Conservation (phyloP, 2,113 vertebrate genomes). For the Epinephelus cyanopodus region DNA sequence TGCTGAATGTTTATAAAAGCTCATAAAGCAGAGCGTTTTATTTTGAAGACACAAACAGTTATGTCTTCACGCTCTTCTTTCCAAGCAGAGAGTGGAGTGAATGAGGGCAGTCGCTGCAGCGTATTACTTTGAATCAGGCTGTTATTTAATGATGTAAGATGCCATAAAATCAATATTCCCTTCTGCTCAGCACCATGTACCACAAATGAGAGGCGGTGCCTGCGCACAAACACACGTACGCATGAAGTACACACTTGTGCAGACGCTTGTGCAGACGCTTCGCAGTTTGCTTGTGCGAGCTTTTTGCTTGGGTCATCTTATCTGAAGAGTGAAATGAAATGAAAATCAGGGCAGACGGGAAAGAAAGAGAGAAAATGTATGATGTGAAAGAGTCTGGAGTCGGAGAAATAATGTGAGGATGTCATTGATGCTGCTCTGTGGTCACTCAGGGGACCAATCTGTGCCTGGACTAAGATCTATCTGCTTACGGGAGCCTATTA, state of each 20-base stretch:
- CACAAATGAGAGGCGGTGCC: conserved; percentile 2
- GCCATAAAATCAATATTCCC: conserved; percentile 52
- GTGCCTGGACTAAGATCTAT: conserved; percentile 1
- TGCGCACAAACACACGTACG: conserved; percentile 2
- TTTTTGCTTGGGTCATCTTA: conserved; percentile 43
- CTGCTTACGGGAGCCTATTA: not conserved
- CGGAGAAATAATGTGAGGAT: not conserved
- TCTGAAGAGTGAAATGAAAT: conserved; percentile 13
- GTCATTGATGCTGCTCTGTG: not conserved
- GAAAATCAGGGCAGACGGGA: not conserved
- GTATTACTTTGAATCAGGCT: conserved; percentile 21
- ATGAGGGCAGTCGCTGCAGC: conserved; percentile 8
- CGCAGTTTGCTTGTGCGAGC: not conserved
- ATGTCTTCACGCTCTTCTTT: conserved; percentile 4
- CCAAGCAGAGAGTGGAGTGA: not conserved
- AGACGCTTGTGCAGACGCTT: too few relatives aligned
- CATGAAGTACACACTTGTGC: not conserved
- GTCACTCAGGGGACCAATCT: not conserved
- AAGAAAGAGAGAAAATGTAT: not conserved
- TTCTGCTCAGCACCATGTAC: conserved; percentile 22
- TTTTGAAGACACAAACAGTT: conserved; percentile 10
- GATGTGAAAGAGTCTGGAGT: not conserved
- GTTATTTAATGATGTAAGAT: conserved; percentile 56
- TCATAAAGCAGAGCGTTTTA: not conserved
- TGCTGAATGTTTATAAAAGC: conserved; percentile 8